phyloP scores from a whole-genome alignment of 2,888 invertebrate genomes.

The Plebejus argus region DNA sequence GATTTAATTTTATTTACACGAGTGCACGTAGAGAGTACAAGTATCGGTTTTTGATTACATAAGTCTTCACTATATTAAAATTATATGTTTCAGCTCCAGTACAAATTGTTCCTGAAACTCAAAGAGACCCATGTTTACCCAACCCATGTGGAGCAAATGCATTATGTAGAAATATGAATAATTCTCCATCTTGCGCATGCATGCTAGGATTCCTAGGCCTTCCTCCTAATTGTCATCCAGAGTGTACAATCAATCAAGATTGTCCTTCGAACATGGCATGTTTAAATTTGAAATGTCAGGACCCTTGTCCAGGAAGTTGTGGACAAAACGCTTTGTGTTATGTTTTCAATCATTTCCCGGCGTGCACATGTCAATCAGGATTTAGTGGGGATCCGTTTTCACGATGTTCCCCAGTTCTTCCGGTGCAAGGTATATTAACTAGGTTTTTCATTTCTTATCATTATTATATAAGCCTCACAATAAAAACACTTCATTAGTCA shows the following conservation, averaged over 20 bases:
- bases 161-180: constrained; percentile 82
- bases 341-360: constrained; percentile 85
- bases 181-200: constrained; percentile 84
- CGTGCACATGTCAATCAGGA: constrained; percentile 85
- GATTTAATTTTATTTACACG: neutral
- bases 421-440: constrained; percentile 57
- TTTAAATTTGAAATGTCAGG: constrained; percentile 86
- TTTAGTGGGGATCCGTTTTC: constrained; percentile 90
- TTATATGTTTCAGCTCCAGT: constrained; percentile 52
- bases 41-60: too few relatives aligned
- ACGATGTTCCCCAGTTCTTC: constrained; percentile 79
- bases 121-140: constrained; percentile 84
- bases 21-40: neutral
- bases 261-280: constrained; percentile 87
- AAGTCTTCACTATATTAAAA: too few relatives aligned
- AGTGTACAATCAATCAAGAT: constrained; percentile 87
- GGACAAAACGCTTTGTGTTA: constrained; percentile 83
- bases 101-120: constrained; percentile 57
- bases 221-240: constrained; percentile 87
- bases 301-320: constrained; percentile 88
- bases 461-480: neutral
- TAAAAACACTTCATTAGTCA: neutral
- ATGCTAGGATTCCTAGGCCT: constrained; percentile 83
- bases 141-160: constrained; percentile 86
- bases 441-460: constrained; percentile 30